Evolutionary conservation across 2,888 invertebrate species (phyloP), one percentile per base, ranked within the genome.

Genomic region (Oligia fasciuncula): DNA sequence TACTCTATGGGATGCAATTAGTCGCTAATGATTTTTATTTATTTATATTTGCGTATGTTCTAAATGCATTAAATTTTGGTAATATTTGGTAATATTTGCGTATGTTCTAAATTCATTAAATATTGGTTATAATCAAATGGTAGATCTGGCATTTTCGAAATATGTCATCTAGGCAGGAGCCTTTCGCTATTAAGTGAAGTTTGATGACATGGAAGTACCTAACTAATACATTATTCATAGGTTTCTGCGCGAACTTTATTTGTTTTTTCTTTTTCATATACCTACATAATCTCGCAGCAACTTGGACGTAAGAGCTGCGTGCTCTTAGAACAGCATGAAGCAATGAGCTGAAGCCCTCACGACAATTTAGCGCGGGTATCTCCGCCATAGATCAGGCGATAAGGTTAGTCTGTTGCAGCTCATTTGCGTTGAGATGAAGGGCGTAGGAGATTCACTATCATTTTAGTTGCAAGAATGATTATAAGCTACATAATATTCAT

Each of bases 1-100:
- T 68, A 43, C 40, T 74, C 49, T 66, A 74, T 69, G 69, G 86
- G 29, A 14, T 68, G n/a, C 66, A 87, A 87, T 87, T 80, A 77
- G 80, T 66, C 11, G 23, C 62, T 74, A 68, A 76, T 73, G 19
- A 73, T 76, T 76, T 74, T 79, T 76, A 14, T 49, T 43, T 73
- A 83, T 71, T 60, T 43, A 35, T 76, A 51, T 49, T 60, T 46
- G 23, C 17, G 74, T 46, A 43, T 43, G 6, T 51, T 60, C 0
- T 54, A 57, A 70, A 43, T 43, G 63, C 6, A 75, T 40, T 29
- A 29, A 29, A 29, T 29, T 29, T 29, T 29, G 29, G 29, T 29
- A 29, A 29, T 29, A 29, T 29, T 29, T 29, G 29, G n/a, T n/a
- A n/a, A 35, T 76, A 51, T 49, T 60, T 46, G 23, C 17, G 74